Evolutionary conservation across 92 coral and sea anemone genomes (phyloP).

Genomic region (Virgularia gustaviana): DNA sequence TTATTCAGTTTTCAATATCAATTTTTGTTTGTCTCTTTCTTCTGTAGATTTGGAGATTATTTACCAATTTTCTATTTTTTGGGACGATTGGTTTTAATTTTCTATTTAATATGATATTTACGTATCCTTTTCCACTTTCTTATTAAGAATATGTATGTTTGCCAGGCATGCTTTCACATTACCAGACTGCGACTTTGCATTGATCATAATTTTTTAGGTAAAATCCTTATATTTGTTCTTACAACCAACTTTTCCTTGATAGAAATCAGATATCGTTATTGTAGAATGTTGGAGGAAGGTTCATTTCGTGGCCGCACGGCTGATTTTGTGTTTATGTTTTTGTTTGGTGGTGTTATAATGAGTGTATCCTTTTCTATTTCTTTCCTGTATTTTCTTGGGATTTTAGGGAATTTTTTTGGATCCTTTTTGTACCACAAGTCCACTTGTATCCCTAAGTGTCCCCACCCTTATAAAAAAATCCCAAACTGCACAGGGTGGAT

Average conservation of each 20-base stretch:
- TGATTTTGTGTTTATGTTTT: constrained; percentile 93
- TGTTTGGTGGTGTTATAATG: constrained; percentile 91
- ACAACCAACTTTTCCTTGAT: constrained; percentile 46
- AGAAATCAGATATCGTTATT: constrained; percentile 75
- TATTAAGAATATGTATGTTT: too few relatives aligned
- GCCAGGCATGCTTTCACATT: too few relatives aligned
- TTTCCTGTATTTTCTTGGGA: too few relatives aligned
- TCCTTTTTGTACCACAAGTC: background rate
- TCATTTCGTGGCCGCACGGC: constrained; percentile 95
- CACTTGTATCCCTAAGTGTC: background rate
- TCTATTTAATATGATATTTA: constrained; percentile 95
- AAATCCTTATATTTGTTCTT: background rate
- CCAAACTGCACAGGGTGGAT: constrained; percentile 38
- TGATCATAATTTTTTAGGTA: background rate
- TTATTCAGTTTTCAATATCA: background rate
- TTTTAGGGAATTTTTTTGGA: background rate
- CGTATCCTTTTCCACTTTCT: constrained; percentile 70
- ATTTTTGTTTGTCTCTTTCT: too few relatives aligned
- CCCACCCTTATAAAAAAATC: background rate
- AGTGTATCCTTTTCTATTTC: constrained; percentile 81
- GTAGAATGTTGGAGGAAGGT: constrained; percentile 97
- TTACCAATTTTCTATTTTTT: constrained; percentile 92
- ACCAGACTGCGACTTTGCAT: too few relatives aligned
- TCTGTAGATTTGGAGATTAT: constrained; percentile 89
- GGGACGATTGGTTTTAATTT: constrained; percentile 98